A percentile compares a stretch with the other conserved stretches of the same genome.
These are phyloP conservation scores for Camponotus pennsylvanicus DNA, from an alignment of 1,140 invertebrate species.

Conservation along the genomic window DNA sequence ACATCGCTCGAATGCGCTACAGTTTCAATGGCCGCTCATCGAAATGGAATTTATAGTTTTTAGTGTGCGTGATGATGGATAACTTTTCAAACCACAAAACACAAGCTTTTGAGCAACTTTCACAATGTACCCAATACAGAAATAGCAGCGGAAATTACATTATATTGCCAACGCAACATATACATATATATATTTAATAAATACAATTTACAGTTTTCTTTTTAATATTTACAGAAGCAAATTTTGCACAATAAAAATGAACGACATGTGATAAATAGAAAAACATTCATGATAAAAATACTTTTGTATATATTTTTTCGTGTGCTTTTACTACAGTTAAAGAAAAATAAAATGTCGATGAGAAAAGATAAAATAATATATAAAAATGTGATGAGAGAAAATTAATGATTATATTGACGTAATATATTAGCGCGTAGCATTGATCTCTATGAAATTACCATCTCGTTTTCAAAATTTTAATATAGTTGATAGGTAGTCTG, in stretches of 20 bases:
- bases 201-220: not conserved
- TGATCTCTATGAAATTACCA: not conserved
- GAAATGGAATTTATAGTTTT: conserved; percentile 62
- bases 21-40: conserved; percentile 55
- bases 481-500: not conserved
- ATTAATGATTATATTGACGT: not conserved
- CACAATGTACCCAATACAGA: conserved; percentile 44
- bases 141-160: conserved; percentile 30
- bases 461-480: conserved; percentile 1
- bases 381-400: not conserved
- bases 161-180: not conserved
- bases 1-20: conserved; percentile 54
- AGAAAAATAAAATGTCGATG: not conserved
- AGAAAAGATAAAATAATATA: not conserved
- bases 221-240: conserved; percentile 26
- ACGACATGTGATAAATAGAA: not conserved
- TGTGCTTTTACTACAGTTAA: not conserved
- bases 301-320: not conserved
- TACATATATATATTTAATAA: not conserved
- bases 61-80: conserved; percentile 58
- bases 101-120: conserved; percentile 61
- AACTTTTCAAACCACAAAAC: conserved; percentile 62
- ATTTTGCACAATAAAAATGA: not conserved
- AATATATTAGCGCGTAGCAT: not conserved
- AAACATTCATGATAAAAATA: not conserved